Evolutionary conservation across 1,140 invertebrate genomes (phyloP), one percentile per base, ranked within the genome.

Genomic region (Drosophila persimilis): DNA sequence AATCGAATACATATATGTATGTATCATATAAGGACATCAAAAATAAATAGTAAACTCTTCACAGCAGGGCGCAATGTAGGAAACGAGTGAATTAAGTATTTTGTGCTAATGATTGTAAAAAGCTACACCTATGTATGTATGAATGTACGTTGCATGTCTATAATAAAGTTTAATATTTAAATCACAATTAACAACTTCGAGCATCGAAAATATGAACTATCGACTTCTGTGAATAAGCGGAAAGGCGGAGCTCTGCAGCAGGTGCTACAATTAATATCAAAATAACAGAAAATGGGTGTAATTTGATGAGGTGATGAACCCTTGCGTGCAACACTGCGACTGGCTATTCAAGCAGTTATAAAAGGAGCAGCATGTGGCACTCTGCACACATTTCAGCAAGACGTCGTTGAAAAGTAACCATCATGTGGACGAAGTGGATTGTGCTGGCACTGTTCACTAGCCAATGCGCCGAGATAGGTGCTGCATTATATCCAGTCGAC

Each of bases 221-320:
- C 3, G 35, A 39, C 11, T 39, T 24, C 29, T 54, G 20, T 29
- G 39, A 35, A 60, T 51, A 55, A 61, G 35, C 35, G 11, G 4
- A 13, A 13, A 3, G 35, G 35, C 35, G 31, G 31, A 31, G 8
- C 20, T 52, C 39, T n/a, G 43, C 8, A 8, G 41, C 70, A 73
- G 70, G 70, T 73, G 69, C 73, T 56, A 39, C 69, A 63, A 73
- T 73, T 73, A 54, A 60, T 39, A 47, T 26, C 26, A 41, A 56
- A 47, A 43, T 54, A 59, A 44, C 35, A 13, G 8, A 39, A 57
- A 76, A 66, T 67, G 20, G 17, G 31, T 62, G 35, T 66, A 80
- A 83, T 73, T 83, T 47, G 58, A 46, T 55, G 52, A 50, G 81
- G 61, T 71, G 71, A 57, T 46, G 83, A 88, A 63, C 83, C 43